Conservation (phyloP, 2,113 vertebrate genomes). For the Circaetus gallicus region DNA sequence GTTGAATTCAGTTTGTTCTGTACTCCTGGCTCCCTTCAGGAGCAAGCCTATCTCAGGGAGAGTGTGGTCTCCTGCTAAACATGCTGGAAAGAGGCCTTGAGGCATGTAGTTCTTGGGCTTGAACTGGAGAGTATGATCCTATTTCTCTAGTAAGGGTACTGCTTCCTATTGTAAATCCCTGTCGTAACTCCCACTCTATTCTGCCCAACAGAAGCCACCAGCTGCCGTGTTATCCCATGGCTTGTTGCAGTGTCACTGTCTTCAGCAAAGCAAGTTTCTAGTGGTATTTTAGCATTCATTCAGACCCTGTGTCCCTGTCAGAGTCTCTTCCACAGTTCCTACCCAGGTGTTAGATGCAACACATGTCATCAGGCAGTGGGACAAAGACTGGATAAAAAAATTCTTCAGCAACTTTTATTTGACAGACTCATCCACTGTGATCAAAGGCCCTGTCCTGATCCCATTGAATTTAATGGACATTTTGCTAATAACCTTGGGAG, state of each 20-base stretch:
- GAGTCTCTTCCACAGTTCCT: not conserved
- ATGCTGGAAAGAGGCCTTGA: fast-evolving
- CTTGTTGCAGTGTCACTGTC: not conserved
- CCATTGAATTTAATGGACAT: not conserved
- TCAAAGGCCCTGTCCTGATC: not conserved
- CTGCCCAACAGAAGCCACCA: not conserved
- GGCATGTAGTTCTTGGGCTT: not conserved
- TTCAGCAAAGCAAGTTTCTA: not conserved
- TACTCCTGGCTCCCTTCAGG: not conserved
- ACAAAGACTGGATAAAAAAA: not conserved
- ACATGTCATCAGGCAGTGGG: not conserved
- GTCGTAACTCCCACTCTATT: not conserved
- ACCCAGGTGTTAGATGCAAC: not conserved
- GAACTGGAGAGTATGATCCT: not conserved
- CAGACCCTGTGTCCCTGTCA: not conserved
- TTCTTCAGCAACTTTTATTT: not conserved
- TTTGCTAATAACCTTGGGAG: not conserved
- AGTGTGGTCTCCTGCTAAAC: not conserved
- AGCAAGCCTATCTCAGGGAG: not conserved
- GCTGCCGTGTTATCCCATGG: not conserved
- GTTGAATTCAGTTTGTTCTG: not conserved
- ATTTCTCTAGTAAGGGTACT: not conserved
- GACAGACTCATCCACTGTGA: not conserved
- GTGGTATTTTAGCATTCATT: not conserved
- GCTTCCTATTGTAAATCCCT: not conserved